Evolutionary conservation across 1,140 invertebrate genomes (phyloP).

Genomic region (Lanistes nyassanus): DNA sequence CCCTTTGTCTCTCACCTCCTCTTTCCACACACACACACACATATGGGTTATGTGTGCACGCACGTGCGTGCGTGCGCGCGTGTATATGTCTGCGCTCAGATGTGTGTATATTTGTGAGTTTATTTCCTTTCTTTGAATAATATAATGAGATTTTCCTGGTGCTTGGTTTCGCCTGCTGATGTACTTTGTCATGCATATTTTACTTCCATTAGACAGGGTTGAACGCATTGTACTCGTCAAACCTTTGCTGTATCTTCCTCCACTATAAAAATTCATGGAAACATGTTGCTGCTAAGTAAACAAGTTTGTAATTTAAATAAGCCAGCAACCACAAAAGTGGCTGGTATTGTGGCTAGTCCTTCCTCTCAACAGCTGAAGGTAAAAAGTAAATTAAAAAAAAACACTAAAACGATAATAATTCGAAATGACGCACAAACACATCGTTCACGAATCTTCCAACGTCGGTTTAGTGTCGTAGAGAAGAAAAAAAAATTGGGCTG

Average conservation of each 20-base stretch:
- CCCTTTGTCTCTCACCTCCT: background rate
- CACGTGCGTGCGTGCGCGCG: constrained; percentile 3
- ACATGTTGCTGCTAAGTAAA: too few species aligned
- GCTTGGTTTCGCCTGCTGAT: too few species aligned
- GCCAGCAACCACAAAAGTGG: too few species aligned
- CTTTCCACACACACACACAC: constrained; percentile 1
- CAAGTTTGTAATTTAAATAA: too few species aligned
- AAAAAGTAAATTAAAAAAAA: too few species aligned
- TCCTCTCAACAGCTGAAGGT: too few species aligned
- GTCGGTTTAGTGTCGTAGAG: too few species aligned
- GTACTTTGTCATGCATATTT: background rate
- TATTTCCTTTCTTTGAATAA: background rate
- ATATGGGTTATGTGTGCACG: background rate
- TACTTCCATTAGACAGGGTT: background rate
- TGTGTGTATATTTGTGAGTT: background rate
- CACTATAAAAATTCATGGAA: background rate
- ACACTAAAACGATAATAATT: too few species aligned
- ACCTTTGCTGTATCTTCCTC: background rate
- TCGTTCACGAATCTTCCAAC: too few species aligned
- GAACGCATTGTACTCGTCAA: background rate
- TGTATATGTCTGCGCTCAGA: background rate
- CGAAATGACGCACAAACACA: too few species aligned
- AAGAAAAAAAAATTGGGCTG: too few species aligned
- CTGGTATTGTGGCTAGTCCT: too few species aligned
- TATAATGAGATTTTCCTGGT: background rate